Conservation (phyloP, 2,888 invertebrate genomes). For the Acholoe squamosa region DNA sequence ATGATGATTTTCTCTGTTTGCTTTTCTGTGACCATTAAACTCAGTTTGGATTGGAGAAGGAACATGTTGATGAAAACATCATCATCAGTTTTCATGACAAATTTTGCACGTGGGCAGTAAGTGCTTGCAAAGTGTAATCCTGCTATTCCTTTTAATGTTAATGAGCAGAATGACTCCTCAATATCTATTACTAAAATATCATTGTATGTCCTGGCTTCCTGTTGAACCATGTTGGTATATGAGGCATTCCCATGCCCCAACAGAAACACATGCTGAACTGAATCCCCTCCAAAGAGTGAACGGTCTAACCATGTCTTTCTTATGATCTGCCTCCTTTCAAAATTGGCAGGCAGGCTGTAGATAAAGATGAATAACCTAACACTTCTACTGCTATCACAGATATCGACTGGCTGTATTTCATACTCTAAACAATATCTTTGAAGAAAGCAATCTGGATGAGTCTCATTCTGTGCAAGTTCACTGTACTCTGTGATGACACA, state of each 20-base stretch:
- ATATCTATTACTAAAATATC: background rate
- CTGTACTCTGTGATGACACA: background rate
- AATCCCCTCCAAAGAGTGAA: background rate
- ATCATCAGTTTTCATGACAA: no score
- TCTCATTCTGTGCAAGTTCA: background rate
- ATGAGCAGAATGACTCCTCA: background rate
- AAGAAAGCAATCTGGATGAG: no score
- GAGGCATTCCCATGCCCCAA: background rate
- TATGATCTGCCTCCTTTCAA: background rate
- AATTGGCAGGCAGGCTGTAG: background rate
- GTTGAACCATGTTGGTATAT: background rate
- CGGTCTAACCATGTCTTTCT: background rate
- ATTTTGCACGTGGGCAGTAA: background rate
- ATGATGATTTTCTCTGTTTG: background rate
- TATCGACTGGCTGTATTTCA: background rate
- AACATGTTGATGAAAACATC: no score
- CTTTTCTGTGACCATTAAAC: background rate
- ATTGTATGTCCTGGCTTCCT: background rate
- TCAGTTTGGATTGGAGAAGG: background rate
- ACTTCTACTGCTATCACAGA: background rate
- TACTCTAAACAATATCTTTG: background rate
- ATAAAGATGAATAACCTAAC: background rate
- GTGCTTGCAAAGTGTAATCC: conserved; percentile 4
- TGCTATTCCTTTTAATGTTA: background rate
- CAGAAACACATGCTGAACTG: background rate